Percentiles rank a stretch among this genome's conserved stretches.
Evolutionary conservation across 1,140 invertebrate genomes (phyloP).

Genomic region (Tetragnatha versicolor): DNA sequence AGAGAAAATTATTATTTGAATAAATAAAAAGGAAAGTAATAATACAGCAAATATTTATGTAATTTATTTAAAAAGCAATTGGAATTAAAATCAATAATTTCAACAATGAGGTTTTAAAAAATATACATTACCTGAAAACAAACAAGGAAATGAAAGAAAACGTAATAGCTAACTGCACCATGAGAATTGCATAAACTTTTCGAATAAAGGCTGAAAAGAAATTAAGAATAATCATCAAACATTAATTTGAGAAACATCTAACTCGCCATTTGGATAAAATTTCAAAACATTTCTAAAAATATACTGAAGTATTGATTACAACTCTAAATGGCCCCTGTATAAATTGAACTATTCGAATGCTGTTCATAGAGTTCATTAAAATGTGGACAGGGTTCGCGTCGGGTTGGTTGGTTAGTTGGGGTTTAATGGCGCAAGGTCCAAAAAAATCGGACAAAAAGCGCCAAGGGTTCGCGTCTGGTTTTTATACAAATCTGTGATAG

Average conservation of each 20-base stretch:
- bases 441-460: no score
- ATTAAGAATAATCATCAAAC: background rate
- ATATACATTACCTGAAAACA: constrained; percentile 63
- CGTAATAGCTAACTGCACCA: constrained; percentile 65
- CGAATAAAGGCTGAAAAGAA: constrained; percentile 63
- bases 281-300: background rate
- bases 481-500: no score
- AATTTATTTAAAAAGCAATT: background rate
- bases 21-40: background rate
- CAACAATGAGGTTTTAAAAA: background rate
- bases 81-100: background rate
- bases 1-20: background rate
- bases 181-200: constrained; percentile 67
- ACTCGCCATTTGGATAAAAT: no score
- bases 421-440: no score
- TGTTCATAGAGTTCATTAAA: no score
- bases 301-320: background rate
- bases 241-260: background rate
- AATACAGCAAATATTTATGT: no score
- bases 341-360: no score
- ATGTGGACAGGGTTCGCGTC: no score
- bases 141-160: constrained; percentile 65
- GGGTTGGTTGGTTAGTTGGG: no score
- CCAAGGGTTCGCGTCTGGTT: no score
- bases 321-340: no score